Conservation (phyloP, 2,797 vertebrate genomes). For the Hoplostethus atlanticus region DNA sequence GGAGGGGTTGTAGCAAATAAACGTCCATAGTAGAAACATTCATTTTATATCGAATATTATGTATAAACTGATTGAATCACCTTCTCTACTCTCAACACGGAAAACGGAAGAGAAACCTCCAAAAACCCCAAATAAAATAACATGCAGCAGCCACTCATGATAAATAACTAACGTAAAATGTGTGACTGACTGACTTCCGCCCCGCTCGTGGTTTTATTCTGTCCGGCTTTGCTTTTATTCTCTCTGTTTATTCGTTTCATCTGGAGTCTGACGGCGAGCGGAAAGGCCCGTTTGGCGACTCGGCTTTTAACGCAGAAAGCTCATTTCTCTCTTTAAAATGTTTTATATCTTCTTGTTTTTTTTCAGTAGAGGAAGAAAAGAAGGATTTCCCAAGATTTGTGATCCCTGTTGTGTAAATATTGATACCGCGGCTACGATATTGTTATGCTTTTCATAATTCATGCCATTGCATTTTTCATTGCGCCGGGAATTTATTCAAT, state of each 20-base stretch:
- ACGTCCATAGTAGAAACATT: slow-evolving; percentile 1
- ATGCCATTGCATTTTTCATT: slow-evolving; percentile 76
- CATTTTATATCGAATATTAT: slow-evolving; percentile 14
- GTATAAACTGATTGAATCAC: background rate
- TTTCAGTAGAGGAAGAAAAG: slow-evolving; percentile 3
- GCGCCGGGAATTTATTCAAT: slow-evolving; percentile 41
- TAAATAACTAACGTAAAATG: too few relatives aligned
- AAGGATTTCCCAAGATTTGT: slow-evolving; percentile 58
- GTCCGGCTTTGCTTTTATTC: background rate
- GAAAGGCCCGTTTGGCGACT: too few relatives aligned
- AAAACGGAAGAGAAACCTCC: too few relatives aligned
- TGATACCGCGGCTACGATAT: slow-evolving; percentile 72
- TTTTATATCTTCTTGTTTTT: background rate
- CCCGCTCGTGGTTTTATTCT: too few relatives aligned
- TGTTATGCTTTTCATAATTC: slow-evolving; percentile 77
- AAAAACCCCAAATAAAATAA: too few relatives aligned
- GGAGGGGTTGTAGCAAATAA: background rate
- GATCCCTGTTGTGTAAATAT: slow-evolving; percentile 73
- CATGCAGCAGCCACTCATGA: too few relatives aligned
- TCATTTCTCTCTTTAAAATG: background rate
- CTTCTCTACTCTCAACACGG: too few relatives aligned
- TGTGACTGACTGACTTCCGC: too few relatives aligned
- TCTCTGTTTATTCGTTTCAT: too few relatives aligned
- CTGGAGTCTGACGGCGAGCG: background rate
- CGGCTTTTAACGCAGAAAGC: background rate